These are phyloP conservation scores for Dendropsophus ebraccatus DNA, from an alignment of 2,113 vertebrate species.

Conservation along the genomic window DNA sequence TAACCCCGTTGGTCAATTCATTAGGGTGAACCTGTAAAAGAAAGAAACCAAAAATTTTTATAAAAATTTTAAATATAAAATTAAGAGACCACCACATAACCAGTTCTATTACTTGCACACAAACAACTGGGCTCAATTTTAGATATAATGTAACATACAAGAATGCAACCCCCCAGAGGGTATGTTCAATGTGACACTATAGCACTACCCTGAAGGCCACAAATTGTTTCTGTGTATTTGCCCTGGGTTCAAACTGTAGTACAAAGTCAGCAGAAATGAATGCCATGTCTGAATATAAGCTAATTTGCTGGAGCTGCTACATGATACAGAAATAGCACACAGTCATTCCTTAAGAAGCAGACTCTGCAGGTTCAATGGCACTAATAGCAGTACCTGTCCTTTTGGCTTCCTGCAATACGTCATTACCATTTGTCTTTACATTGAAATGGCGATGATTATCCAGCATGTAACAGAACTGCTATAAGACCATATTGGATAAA, in stretches of 20 bases:
- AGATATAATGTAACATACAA: not conserved
- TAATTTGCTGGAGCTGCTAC: not conserved
- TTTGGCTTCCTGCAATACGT: not conserved
- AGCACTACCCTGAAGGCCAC: too few species aligned
- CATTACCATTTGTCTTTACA: too few species aligned
- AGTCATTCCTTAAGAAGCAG: not conserved
- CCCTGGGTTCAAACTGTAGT: too few species aligned
- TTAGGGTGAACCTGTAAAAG: slow-evolving; percentile 85
- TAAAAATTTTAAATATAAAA: too few species aligned
- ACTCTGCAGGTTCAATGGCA: not conserved
- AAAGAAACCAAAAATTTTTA: slow-evolving; percentile 59
- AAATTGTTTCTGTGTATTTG: too few species aligned
- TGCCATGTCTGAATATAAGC: not conserved
- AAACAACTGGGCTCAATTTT: not conserved
- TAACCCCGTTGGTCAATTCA: slow-evolving; percentile 92
- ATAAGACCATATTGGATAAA: too few species aligned
- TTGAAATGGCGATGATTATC: not conserved
- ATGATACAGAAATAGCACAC: not conserved
- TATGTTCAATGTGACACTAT: too few species aligned
- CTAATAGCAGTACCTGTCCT: not conserved
- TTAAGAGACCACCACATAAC: not conserved
- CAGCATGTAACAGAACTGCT: too few species aligned
- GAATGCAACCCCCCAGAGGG: not conserved
- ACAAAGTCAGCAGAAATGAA: not conserved
- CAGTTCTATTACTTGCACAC: not conserved